Evolutionary conservation across 2,113 vertebrate species (phyloP).

Genomic region (Mirounga angustirostris): DNA sequence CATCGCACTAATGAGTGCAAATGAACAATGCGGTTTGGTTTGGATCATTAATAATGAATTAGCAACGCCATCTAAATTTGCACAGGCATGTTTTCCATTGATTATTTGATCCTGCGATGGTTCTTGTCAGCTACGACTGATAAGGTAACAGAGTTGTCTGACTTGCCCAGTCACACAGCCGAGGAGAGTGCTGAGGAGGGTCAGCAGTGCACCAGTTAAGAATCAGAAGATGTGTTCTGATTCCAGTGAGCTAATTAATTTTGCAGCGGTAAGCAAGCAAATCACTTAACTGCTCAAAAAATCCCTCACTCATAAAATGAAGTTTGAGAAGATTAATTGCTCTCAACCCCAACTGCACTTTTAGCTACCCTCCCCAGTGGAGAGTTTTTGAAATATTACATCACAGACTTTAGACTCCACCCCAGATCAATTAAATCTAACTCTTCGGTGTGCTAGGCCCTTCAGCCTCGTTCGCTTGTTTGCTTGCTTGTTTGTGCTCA

Average conservation of each 20-base stretch:
- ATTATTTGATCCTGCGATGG: background rate
- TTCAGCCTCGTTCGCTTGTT: background rate
- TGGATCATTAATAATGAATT: slow-evolving; percentile 1
- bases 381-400: background rate
- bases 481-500: background rate
- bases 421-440: background rate
- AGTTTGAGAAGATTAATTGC: background rate
- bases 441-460: background rate
- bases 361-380: background rate
- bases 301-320: background rate
- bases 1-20: background rate
- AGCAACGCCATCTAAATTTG: background rate
- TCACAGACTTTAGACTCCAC: background rate
- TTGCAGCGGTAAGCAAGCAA: background rate
- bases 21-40: background rate
- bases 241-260: background rate
- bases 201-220: background rate
- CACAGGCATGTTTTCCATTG: background rate
- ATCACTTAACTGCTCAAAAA: slow-evolving; percentile 2
- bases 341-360: background rate
- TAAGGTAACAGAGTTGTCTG: background rate
- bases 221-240: slow-evolving; percentile 1
- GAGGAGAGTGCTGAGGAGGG: background rate
- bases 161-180: background rate
- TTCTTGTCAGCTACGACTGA: background rate